Conservation (phyloP, 2,888 invertebrate species). For the Patella depressa region DNA sequence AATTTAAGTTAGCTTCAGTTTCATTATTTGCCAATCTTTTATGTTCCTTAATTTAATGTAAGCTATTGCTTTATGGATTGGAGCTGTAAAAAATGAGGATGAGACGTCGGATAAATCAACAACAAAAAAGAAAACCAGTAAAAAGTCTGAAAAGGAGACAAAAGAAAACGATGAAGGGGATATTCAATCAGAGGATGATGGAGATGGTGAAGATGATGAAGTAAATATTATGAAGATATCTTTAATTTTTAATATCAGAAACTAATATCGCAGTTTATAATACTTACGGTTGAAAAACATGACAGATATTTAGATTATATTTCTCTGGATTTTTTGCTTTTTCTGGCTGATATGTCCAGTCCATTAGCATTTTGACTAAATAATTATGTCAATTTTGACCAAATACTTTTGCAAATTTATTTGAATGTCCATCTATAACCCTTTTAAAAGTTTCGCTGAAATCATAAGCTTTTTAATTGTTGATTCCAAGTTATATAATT, state of each 20-base stretch:
- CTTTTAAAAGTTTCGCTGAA: too few species aligned
- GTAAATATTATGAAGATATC: neutral
- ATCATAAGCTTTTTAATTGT: neutral
- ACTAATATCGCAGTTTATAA: too few species aligned
- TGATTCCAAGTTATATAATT: neutral
- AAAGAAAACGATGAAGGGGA: constrained; percentile 23
- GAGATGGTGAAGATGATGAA: constrained; percentile 17
- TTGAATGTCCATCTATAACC: too few species aligned
- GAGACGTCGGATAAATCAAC: constrained; percentile 17
- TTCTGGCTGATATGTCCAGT: too few species aligned
- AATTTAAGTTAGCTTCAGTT: neutral
- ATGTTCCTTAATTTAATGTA: constrained; percentile 28
- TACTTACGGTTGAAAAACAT: too few species aligned
- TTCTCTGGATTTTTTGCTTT: too few species aligned
- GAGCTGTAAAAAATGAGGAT: constrained; percentile 13
- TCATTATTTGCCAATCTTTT: neutral
- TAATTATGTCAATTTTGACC: too few species aligned
- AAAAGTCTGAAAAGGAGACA: constrained; percentile 16
- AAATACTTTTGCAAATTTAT: too few species aligned
- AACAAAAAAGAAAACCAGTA: constrained; percentile 17
- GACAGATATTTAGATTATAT: too few species aligned
- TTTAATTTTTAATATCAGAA: too few species aligned
- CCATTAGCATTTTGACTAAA: too few species aligned
- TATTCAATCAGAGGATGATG: constrained; percentile 20
- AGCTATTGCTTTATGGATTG: constrained; percentile 49